Evolutionary conservation across 2,888 invertebrate genomes (phyloP).

Genomic region (Leucophenga montana): DNA sequence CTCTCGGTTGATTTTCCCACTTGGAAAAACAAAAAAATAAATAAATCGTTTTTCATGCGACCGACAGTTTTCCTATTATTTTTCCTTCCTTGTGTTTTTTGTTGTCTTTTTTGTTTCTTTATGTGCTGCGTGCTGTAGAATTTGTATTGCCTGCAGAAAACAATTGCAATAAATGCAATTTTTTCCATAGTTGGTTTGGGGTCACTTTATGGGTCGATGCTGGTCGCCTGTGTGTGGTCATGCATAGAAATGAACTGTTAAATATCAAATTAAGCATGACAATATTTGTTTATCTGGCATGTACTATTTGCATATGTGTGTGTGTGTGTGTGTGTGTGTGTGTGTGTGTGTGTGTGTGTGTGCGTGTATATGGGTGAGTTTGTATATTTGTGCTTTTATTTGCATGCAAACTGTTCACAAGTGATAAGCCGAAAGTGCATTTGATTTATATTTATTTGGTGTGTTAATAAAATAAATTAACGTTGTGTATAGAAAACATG

Average conservation of each 20-base stretch:
- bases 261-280: slow-evolving; percentile 49
- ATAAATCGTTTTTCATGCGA: slow-evolving; percentile 10
- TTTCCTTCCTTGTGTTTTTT: too few species aligned
- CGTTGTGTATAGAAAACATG: not conserved
- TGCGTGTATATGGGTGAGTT: too few species aligned
- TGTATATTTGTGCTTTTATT: too few species aligned
- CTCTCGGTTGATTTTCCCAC: too few species aligned
- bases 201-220: slow-evolving; percentile 33
- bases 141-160: not conserved
- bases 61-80: slow-evolving; percentile 7
- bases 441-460: slow-evolving; percentile 5
- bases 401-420: slow-evolving; percentile 10
- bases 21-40: too few species aligned
- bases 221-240: slow-evolving; percentile 42
- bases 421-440: not conserved
- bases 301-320: too few species aligned
- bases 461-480: not conserved
- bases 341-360: too few species aligned
- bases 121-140: not conserved
- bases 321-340: too few species aligned
- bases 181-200: slow-evolving; percentile 25
- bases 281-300: slow-evolving; percentile 17
- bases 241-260: slow-evolving; percentile 66
- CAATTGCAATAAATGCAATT: slow-evolving; percentile 58
- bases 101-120: not conserved